Conservation (phyloP, 1,140 invertebrate species). For the Plodia interpunctella region DNA sequence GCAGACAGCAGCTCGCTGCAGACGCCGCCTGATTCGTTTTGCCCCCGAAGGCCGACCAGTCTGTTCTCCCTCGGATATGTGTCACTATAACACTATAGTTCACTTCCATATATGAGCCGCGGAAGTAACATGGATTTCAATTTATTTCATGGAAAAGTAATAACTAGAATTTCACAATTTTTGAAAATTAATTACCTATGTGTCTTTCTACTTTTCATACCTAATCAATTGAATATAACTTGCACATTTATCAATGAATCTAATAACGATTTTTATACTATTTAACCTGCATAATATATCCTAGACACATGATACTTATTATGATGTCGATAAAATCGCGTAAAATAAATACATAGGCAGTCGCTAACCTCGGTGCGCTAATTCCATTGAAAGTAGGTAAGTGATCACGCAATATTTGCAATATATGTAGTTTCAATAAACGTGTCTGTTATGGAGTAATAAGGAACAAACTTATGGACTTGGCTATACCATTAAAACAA, state of each 20-base stretch:
- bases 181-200: no score
- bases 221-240: no score
- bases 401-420: background rate
- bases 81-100: constrained; percentile 61
- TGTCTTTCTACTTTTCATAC: no score
- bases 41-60: constrained; percentile 66
- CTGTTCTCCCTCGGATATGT: constrained; percentile 61
- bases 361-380: constrained; percentile 1
- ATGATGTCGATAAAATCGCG: background rate
- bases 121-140: background rate
- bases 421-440: no score
- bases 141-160: no score
- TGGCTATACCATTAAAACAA: no score
- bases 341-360: background rate
- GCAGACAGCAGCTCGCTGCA: constrained; percentile 24
- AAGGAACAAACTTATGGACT: no score
- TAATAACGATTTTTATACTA: no score
- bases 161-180: no score
- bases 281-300: background rate
- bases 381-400: background rate
- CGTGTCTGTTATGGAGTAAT: no score
- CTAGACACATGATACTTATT: background rate
- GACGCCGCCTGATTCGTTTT: constrained; percentile 48
- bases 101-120: background rate
- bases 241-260: no score